Evolutionary conservation across 2,113 vertebrate species (phyloP).

Genomic region (Boulengeromyrus knoepffleri): DNA sequence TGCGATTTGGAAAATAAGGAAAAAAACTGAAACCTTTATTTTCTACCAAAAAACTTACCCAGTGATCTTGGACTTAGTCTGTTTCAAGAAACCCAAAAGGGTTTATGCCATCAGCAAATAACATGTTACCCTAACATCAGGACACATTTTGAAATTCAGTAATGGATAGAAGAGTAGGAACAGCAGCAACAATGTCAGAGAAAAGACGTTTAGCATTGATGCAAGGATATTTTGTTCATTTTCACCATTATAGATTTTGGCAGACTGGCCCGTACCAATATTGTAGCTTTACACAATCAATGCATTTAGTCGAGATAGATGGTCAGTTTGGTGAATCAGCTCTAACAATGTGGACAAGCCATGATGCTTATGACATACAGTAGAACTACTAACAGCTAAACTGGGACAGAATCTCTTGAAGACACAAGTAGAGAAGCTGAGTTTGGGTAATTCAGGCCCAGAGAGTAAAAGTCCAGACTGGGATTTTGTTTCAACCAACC

Average conservation of each 20-base stretch:
- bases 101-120: constrained; percentile 73
- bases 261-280: not conserved
- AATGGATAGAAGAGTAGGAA: constrained; percentile 47
- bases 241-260: not conserved
- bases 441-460: no score
- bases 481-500: no score
- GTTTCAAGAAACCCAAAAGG: constrained; percentile 79
- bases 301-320: not conserved
- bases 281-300: not conserved
- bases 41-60: constrained; percentile 96
- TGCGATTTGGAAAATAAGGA: constrained; percentile 89
- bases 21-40: constrained; percentile 82
- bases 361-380: not conserved
- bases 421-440: not conserved
- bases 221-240: not conserved
- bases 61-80: constrained; percentile 80
- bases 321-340: not conserved
- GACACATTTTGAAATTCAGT: constrained; percentile 48
- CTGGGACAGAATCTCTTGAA: not conserved
- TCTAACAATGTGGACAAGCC: not conserved
- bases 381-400: not conserved
- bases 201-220: constrained; percentile 23
- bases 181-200: constrained; percentile 44
- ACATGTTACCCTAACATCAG: constrained; percentile 57
- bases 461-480: no score